These are phyloP conservation scores for Siniperca obscura DNA, from an alignment of 2,797 vertebrate genomes.

Conservation along the genomic window DNA sequence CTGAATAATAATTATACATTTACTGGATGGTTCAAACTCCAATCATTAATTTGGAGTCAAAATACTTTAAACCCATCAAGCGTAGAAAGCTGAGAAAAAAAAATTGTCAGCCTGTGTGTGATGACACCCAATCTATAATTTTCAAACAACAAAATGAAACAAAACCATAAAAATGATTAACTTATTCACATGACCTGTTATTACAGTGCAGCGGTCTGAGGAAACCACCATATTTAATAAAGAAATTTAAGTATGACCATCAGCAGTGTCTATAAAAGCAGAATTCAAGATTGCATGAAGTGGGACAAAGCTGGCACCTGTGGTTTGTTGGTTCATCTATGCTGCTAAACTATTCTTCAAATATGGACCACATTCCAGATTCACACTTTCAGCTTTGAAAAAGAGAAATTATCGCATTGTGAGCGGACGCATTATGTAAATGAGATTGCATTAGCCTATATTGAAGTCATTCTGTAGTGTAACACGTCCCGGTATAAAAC, in stretches of 20 bases:
- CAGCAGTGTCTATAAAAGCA: slow-evolving; percentile 15
- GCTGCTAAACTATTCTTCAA: slow-evolving; percentile 12
- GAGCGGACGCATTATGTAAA: slow-evolving; percentile 64
- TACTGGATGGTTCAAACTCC: slow-evolving; percentile 43
- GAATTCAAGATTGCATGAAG: not conserved
- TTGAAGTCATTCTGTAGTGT: slow-evolving; percentile 3
- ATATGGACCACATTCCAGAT: slow-evolving; percentile 42
- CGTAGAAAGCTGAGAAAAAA: not conserved
- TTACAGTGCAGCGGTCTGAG: not conserved
- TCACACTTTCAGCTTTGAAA: slow-evolving; percentile 19
- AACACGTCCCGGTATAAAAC: not conserved
- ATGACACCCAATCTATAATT: slow-evolving; percentile 21
- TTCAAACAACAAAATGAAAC: slow-evolving; percentile 11
- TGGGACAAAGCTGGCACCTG: slow-evolving; percentile 26
- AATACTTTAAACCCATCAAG: slow-evolving; percentile 36
- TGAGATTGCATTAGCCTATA: slow-evolving; percentile 42
- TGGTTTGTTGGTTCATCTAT: slow-evolving; percentile 28
- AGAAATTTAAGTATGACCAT: slow-evolving; percentile 22
- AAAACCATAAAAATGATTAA: slow-evolving; percentile 16
- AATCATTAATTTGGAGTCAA: slow-evolving; percentile 50
- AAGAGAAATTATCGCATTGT: slow-evolving; percentile 16
- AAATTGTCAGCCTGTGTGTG: slow-evolving; percentile 4
- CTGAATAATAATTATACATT: slow-evolving; percentile 48
- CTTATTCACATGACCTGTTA: not conserved
- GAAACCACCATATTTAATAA: not conserved